Evolutionary conservation across 2,113 vertebrate genomes (phyloP).

Genomic region (Symphodus melops): DNA sequence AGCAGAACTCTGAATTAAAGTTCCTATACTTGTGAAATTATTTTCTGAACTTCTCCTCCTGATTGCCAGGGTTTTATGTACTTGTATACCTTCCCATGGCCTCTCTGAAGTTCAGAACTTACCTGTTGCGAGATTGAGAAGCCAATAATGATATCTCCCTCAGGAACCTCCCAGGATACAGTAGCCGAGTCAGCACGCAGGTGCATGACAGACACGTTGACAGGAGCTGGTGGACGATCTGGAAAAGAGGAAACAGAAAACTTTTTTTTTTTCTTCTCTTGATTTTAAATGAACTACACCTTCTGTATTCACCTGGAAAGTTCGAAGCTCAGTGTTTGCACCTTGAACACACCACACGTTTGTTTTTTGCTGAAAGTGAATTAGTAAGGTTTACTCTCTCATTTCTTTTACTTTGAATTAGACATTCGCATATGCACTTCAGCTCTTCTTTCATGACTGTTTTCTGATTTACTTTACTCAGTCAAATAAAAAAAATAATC

Average conservation of each 20-base stretch:
- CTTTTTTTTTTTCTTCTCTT: conserved; percentile 1
- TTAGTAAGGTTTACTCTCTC: not conserved
- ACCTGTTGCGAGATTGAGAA: conserved; percentile 98
- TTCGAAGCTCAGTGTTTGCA: not conserved
- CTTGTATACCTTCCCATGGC: not conserved
- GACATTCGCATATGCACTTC: not conserved
- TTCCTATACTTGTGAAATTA: no score
- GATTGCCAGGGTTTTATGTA: not conserved
- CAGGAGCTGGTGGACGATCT: conserved; percentile 94
- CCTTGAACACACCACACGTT: not conserved
- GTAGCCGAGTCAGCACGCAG: conserved; percentile 96
- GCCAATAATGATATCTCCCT: conserved; percentile 96
- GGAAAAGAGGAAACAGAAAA: conserved; percentile 10
- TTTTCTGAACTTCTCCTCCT: no score
- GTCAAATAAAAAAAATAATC: not conserved
- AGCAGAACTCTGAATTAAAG: no score
- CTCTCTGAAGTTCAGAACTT: conserved; percentile 37
- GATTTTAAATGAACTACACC: conserved; percentile 7
- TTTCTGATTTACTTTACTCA: not conserved
- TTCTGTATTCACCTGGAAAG: conserved; percentile 4
- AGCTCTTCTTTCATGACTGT: not conserved
- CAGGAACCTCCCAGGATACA: conserved; percentile 96
- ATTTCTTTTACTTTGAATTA: not conserved
- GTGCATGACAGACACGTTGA: conserved; percentile 96
- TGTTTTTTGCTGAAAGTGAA: not conserved